Percentiles rank a stretch among this genome's conserved stretches.
Conservation (phyloP, 2,888 invertebrate species). For the Dolomedes plantarius region DNA sequence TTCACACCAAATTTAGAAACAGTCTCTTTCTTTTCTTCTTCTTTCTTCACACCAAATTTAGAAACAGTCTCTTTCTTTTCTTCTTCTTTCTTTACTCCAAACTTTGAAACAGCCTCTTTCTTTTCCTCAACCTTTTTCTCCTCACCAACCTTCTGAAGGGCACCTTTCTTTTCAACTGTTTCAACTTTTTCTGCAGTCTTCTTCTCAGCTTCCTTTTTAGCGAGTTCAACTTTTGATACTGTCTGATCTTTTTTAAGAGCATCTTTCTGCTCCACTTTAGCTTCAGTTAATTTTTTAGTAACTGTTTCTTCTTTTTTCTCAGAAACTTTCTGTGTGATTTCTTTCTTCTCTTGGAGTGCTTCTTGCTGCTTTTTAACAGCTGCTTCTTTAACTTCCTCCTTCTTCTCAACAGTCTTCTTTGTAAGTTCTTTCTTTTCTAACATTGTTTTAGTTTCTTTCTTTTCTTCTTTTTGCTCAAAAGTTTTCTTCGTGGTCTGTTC, state of each 20-base stretch:
- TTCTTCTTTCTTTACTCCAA: conserved; percentile 14
- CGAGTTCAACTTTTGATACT: conserved; percentile 11
- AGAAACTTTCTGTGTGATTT: conserved; percentile 4
- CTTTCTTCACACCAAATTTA: conserved; percentile 22
- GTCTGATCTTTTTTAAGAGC: neutral
- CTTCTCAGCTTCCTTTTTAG: conserved; percentile 31
- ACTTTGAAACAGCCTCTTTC: neutral
- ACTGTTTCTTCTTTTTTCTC: conserved; percentile 34
- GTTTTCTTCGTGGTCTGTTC: conserved; percentile 34
- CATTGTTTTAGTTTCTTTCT: conserved; percentile 20
- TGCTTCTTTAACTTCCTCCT: conserved; percentile 46
- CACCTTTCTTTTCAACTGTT: neutral
- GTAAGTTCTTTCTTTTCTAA: conserved; percentile 29
- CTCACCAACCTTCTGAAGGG: neutral
- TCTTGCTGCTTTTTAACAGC: neutral
- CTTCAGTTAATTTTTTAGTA: neutral
- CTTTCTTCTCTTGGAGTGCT: conserved; percentile 4
- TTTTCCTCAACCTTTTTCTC: neutral
- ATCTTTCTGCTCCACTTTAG: conserved; percentile 31
- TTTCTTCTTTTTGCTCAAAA: conserved; percentile 33
- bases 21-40: conserved; percentile 31
- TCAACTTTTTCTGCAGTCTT: conserved; percentile 26
- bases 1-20: conserved; percentile 17
- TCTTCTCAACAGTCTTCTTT: conserved; percentile 35
- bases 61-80: conserved; percentile 5